A percentile compares a stretch with the other conserved stretches of the same genome.
These are phyloP conservation scores for Hypsibius dujardini DNA, from an alignment of 1,140 invertebrate species.

Conservation along the genomic window DNA sequence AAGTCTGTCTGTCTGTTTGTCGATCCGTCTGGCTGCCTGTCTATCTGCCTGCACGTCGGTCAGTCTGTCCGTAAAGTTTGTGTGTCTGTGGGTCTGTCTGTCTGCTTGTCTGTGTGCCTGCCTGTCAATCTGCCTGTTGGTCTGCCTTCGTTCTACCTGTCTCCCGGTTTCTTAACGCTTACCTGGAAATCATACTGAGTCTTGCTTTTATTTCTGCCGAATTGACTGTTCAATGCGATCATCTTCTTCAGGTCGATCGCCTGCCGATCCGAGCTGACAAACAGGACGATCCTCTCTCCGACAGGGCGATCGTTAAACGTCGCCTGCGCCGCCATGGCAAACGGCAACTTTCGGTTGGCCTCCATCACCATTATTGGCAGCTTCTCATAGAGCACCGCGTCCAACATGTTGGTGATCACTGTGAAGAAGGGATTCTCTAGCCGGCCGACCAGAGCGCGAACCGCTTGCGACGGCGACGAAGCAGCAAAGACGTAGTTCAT, in stretches of 20 bases:
- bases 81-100: too few species aligned
- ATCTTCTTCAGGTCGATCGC: neutral
- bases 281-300: neutral
- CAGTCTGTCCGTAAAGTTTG: too few species aligned
- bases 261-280: neutral
- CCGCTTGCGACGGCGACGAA: neutral
- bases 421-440: conserved; percentile 10
- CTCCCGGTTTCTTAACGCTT: neutral
- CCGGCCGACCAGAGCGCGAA: neutral
- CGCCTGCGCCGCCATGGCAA: neutral
- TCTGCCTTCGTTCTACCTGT: neutral
- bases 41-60: too few species aligned
- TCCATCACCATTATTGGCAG: neutral
- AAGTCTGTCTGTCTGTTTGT: too few species aligned
- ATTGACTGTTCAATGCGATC: neutral
- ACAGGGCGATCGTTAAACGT: neutral
- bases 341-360: neutral
- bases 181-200: conserved; percentile 8
- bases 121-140: neutral
- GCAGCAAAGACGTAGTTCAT: conserved; percentile 17
- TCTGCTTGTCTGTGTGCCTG: neutral
- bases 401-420: neutral
- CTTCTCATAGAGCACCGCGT: conserved; percentile 8
- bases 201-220: neutral
- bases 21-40: too few species aligned